These are phyloP conservation scores for Pegoplata infirma DNA, from an alignment of 2,888 invertebrate genomes.

Conservation along the genomic window DNA sequence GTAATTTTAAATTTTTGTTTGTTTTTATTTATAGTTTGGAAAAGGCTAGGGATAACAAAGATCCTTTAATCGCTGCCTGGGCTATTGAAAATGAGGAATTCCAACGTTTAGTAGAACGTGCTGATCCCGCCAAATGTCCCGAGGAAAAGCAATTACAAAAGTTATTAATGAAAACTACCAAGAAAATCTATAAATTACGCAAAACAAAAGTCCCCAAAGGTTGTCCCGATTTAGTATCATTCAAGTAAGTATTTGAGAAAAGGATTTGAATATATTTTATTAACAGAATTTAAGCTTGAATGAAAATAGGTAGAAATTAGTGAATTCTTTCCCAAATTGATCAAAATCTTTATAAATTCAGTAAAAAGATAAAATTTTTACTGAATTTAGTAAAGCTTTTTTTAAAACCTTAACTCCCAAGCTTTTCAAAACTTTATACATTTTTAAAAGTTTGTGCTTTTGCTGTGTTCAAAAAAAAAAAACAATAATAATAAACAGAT, in stretches of 20 bases:
- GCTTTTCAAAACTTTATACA: too few species aligned
- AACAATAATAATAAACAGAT: too few species aligned
- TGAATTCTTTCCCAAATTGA: too few species aligned
- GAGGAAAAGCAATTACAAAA: constrained; percentile 84
- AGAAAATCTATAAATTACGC: constrained; percentile 93
- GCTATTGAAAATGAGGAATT: constrained; percentile 92
- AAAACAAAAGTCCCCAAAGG: constrained; percentile 92
- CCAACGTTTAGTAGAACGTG: constrained; percentile 82
- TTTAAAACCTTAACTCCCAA: too few species aligned
- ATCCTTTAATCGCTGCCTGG: constrained; percentile 90
- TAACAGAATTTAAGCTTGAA: too few species aligned
- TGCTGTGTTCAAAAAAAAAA: too few species aligned
- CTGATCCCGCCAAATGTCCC: constrained; percentile 76
- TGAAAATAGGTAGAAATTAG: too few species aligned
- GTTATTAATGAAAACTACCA: constrained; percentile 90
- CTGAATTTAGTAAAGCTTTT: too few species aligned
- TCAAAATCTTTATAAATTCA: too few species aligned
- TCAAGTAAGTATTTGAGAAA: constrained; percentile 94
- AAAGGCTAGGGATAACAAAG: constrained; percentile 89
- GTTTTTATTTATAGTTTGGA: constrained; percentile 82
- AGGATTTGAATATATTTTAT: too few species aligned
- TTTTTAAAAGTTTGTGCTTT: too few species aligned
- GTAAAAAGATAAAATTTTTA: too few species aligned
- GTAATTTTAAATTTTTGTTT: background rate
- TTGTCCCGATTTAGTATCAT: constrained; percentile 93